These are phyloP conservation scores for Calliphora vicina DNA, from an alignment of 1,140 invertebrate species.

Conservation along the genomic window DNA sequence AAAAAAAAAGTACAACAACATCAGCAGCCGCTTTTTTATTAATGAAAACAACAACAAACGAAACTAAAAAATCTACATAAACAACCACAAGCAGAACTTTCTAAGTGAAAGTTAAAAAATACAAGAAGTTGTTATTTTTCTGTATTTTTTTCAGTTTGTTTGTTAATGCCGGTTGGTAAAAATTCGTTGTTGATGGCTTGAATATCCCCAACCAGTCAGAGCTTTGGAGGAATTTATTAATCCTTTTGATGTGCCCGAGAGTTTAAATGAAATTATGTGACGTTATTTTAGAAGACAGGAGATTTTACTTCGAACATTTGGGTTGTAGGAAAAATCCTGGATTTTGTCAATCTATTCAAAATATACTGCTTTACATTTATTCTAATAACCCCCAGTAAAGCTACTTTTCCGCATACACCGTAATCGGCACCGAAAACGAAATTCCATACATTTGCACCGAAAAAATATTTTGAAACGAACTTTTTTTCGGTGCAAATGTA, in stretches of 20 bases:
- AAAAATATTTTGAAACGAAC: too few species aligned
- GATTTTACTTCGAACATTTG: too few species aligned
- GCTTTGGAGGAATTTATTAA: not conserved
- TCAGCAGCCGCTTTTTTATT: not conserved
- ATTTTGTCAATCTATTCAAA: too few species aligned
- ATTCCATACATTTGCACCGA: too few species aligned
- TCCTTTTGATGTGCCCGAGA: not conserved
- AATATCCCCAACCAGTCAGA: not conserved
- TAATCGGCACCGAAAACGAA: too few species aligned
- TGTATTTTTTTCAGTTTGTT: not conserved
- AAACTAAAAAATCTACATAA: not conserved
- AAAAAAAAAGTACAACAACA: not conserved
- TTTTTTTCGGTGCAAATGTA: too few species aligned
- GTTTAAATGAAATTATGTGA: too few species aligned
- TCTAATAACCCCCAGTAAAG: too few species aligned
- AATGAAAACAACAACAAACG: not conserved
- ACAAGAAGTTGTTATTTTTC: conserved; percentile 33
- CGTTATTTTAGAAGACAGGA: too few species aligned
- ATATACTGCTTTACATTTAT: too few species aligned
- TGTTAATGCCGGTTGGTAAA: not conserved
- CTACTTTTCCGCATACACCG: too few species aligned
- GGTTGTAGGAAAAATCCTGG: too few species aligned
- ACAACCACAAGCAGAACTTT: conserved; percentile 37
- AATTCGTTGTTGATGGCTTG: not conserved
- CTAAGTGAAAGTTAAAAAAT: conserved; percentile 38